These are phyloP conservation scores for Aphelocoma coerulescens DNA, from an alignment of 2,113 vertebrate genomes.

Conservation along the genomic window DNA sequence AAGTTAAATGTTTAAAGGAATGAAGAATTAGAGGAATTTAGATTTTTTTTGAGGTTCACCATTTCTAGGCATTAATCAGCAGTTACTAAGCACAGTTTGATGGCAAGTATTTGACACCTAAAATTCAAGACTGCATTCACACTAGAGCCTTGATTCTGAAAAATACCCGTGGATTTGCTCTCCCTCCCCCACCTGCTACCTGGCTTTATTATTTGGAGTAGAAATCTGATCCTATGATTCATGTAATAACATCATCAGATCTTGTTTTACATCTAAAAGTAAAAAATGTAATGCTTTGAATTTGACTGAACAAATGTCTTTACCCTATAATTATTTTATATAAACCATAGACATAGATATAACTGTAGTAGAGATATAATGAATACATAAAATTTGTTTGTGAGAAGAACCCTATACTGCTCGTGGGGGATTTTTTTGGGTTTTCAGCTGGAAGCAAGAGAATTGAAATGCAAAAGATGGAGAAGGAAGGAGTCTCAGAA, in stretches of 20 bases:
- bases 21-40: background rate
- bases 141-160: background rate
- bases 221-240: background rate
- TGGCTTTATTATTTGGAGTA: background rate
- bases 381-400: background rate
- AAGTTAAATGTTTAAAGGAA: background rate
- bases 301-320: background rate
- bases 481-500: background rate
- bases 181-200: rapidly evolving
- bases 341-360: background rate
- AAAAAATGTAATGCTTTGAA: background rate
- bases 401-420: background rate
- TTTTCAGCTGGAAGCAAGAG: background rate
- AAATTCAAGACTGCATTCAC: background rate
- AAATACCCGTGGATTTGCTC: background rate
- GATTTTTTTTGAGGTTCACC: background rate
- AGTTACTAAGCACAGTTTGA: background rate
- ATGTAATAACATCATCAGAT: background rate
- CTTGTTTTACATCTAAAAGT: background rate
- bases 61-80: background rate
- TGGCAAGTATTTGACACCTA: background rate
- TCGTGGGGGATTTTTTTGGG: background rate
- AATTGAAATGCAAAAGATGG: background rate
- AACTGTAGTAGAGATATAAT: background rate
- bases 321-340: background rate